Evolutionary conservation across 2,888 invertebrate species (phyloP).

Genomic region (Hemithea aestivaria): DNA sequence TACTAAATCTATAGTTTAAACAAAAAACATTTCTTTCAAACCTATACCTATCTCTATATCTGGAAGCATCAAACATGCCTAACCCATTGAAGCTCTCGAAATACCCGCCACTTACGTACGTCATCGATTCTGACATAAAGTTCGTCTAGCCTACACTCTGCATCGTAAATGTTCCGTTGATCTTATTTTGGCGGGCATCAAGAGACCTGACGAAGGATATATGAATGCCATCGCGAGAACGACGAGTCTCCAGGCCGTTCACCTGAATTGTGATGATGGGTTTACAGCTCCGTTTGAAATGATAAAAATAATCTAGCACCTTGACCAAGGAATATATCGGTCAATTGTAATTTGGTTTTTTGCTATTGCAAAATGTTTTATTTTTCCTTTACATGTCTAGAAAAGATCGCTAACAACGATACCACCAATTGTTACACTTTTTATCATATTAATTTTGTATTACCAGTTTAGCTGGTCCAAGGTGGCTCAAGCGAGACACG

Average conservation of each 20-base stretch:
- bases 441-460: no score
- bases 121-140: constrained; percentile 50
- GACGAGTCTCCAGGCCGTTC: constrained; percentile 67
- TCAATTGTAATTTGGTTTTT: no score
- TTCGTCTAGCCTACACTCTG: constrained; percentile 40
- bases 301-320: constrained; percentile 67
- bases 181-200: constrained; percentile 79
- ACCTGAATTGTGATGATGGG: constrained; percentile 69
- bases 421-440: no score
- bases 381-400: no score
- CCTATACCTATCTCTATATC: no score
- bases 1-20: no score
- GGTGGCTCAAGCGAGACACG: no score
- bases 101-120: constrained; percentile 66
- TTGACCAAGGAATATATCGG: constrained; percentile 56
- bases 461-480: no score
- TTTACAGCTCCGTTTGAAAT: constrained; percentile 63
- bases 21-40: no score
- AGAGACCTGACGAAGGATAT: constrained; percentile 70
- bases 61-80: constrained; percentile 3
- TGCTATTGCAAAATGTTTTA: no score
- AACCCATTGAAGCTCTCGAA: constrained; percentile 45
- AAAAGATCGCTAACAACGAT: no score
- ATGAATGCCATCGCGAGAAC: constrained; percentile 68
- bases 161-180: constrained; percentile 74